phyloP scores from a whole-genome alignment of 2,797 vertebrate species.

The Myiotriccus ornatus region DNA sequence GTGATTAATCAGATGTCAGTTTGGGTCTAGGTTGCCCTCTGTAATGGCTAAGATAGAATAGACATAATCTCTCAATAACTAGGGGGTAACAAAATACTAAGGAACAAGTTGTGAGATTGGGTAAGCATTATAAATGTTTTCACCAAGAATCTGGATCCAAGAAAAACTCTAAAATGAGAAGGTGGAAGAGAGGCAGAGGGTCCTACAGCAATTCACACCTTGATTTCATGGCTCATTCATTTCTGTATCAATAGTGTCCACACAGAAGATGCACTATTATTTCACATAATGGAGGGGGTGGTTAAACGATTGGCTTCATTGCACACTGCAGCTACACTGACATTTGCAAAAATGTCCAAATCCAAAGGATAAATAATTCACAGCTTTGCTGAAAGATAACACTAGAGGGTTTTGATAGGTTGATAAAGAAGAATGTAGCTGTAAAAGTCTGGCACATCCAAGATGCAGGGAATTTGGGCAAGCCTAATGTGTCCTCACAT shows the following conservation, averaged over 20 bases:
- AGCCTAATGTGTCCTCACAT: neutral
- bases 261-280: slow-evolving; percentile 29
- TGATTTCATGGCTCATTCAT: slow-evolving; percentile 38
- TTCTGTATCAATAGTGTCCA: slow-evolving; percentile 30
- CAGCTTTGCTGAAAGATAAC: slow-evolving; percentile 40
- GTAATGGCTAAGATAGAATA: neutral
- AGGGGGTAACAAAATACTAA: neutral
- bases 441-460: neutral
- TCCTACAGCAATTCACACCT: neutral
- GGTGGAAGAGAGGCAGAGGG: neutral
- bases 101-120: neutral
- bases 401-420: neutral
- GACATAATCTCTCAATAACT: neutral
- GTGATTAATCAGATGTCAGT: neutral
- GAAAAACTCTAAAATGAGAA: neutral
- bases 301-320: neutral
- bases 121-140: neutral
- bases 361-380: slow-evolving; percentile 66
- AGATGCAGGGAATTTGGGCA: neutral
- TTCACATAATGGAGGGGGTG: slow-evolving; percentile 6
- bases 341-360: slow-evolving; percentile 53
- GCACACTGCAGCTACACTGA: slow-evolving; percentile 23
- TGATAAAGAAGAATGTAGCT: slow-evolving; percentile 37
- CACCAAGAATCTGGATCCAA: neutral
- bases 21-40: neutral